phyloP scores from a whole-genome alignment of 2,113 vertebrate species.

The Ailuropoda melanoleuca region DNA sequence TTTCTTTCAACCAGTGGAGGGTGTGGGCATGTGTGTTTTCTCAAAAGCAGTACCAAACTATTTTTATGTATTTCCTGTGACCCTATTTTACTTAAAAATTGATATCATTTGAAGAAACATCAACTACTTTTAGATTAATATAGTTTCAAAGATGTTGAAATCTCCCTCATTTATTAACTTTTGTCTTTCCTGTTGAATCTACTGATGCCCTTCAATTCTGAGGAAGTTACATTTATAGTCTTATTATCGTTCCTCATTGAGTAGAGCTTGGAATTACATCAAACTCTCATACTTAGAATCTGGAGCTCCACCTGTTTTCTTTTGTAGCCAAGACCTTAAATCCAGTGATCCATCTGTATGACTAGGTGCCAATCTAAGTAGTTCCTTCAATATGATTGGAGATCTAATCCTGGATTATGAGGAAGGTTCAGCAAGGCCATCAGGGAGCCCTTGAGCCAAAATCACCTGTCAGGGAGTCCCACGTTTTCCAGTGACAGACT shows the following conservation, averaged over 20 bases:
- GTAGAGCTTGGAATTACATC: not conserved
- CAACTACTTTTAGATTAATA: not conserved
- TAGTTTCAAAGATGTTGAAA: not conserved
- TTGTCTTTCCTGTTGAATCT: not conserved
- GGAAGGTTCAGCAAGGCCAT: not conserved
- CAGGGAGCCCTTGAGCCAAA: not conserved
- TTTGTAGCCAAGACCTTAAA: not conserved
- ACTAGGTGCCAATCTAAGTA: not conserved
- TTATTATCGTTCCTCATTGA: not conserved
- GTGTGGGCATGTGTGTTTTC: not conserved
- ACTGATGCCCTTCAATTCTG: not conserved
- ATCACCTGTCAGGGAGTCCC: not conserved
- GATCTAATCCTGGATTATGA: not conserved
- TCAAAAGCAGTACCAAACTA: not conserved
- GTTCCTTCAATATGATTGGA: not conserved
- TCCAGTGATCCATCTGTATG: not conserved
- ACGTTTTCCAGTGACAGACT: not conserved
- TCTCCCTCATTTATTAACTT: not conserved
- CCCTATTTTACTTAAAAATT: not conserved
- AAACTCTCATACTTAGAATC: not conserved
- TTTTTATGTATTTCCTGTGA: not conserved
- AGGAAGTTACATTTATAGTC: not conserved
- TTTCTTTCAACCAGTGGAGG: not conserved
- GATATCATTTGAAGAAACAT: not conserved
- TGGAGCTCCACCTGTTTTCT: not conserved